These are phyloP conservation scores for Sesia bembeciformis DNA, from an alignment of 2,888 invertebrate species.

Conservation along the genomic window DNA sequence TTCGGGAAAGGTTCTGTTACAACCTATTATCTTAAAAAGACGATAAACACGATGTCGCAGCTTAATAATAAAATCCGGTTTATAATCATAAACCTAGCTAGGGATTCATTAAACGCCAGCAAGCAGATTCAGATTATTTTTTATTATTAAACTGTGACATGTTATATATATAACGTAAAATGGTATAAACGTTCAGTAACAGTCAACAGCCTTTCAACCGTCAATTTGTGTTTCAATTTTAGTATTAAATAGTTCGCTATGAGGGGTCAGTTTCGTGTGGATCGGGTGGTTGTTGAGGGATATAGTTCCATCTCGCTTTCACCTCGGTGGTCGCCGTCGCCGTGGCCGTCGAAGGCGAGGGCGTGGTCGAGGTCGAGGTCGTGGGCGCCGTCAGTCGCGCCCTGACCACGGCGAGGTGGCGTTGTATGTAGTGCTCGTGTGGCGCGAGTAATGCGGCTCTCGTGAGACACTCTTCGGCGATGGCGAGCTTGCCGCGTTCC, in stretches of 20 bases:
- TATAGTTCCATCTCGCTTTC: conserved; percentile 67
- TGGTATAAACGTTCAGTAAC: no score
- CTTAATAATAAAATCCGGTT: no score
- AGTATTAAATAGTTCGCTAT: conserved; percentile 25
- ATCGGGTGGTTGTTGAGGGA: conserved; percentile 65
- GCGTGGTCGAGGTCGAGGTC: conserved; percentile 14
- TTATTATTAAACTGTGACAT: no score
- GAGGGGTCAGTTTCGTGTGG: conserved; percentile 54
- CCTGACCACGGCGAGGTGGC: conserved; percentile 92
- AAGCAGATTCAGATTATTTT: no score
- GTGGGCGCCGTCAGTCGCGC: conserved; percentile 58
- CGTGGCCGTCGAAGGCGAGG: conserved; percentile 15
- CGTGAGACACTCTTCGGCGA: conserved; percentile 89
- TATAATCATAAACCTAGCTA: no score
- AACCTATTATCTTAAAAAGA: no score
- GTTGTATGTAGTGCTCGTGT: conserved; percentile 90
- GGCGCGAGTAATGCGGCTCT: conserved; percentile 89
- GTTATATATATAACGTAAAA: no score
- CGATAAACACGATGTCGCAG: no score
- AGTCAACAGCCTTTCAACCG: no score
- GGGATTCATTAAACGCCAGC: no score
- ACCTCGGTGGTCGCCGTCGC: conserved; percentile 36
- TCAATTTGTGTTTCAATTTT: no score
- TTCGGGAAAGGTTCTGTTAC: no score
- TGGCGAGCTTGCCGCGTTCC: conserved; percentile 88